These are phyloP conservation scores for Incurvaria masculella DNA, from an alignment of 2,888 invertebrate species.

Conservation along the genomic window DNA sequence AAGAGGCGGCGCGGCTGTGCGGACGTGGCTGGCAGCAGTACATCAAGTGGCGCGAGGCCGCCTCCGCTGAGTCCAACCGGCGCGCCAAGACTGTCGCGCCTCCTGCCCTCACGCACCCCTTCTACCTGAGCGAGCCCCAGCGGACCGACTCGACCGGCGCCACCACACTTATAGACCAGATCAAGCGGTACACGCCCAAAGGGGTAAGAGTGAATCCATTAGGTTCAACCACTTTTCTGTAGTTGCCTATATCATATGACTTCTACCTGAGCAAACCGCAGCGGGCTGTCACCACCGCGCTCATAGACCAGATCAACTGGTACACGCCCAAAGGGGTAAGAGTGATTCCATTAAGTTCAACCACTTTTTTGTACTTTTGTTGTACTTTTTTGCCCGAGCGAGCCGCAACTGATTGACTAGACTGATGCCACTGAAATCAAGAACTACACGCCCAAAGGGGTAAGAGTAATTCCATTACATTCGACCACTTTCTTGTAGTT, in stretches of 20 bases:
- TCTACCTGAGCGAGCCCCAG: slow-evolving; percentile 42
- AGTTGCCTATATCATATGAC: too few relatives aligned
- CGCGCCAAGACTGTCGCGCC: slow-evolving; percentile 72
- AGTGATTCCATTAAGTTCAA: slow-evolving; percentile 14
- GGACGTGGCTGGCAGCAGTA: slow-evolving; percentile 92
- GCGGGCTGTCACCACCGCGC: slow-evolving; percentile 26
- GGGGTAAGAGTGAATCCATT: slow-evolving; percentile 50
- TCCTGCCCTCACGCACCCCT: slow-evolving; percentile 63
- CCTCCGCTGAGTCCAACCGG: slow-evolving; percentile 86
- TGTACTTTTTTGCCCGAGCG: slow-evolving; percentile 51
- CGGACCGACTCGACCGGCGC: slow-evolving; percentile 25
- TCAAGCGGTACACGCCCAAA: slow-evolving; percentile 74
- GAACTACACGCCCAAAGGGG: slow-evolving; percentile 71
- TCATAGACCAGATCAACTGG: slow-evolving; percentile 64
- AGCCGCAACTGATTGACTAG: slow-evolving; percentile 27
- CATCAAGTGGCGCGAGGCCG: slow-evolving; percentile 78
- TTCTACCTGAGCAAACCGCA: slow-evolving; percentile 44
- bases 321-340: slow-evolving; percentile 73
- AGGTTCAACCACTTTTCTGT: too few relatives aligned
- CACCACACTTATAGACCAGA: slow-evolving; percentile 48
- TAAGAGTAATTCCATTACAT: slow-evolving; percentile 34
- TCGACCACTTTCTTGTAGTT: too few relatives aligned
- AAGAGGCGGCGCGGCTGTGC: slow-evolving; percentile 62
- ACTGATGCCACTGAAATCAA: slow-evolving; percentile 60
- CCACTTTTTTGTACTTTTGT: too few relatives aligned